Evolutionary conservation across 2,797 vertebrate genomes (phyloP).

Genomic region (Phoeniculus purpureus): DNA sequence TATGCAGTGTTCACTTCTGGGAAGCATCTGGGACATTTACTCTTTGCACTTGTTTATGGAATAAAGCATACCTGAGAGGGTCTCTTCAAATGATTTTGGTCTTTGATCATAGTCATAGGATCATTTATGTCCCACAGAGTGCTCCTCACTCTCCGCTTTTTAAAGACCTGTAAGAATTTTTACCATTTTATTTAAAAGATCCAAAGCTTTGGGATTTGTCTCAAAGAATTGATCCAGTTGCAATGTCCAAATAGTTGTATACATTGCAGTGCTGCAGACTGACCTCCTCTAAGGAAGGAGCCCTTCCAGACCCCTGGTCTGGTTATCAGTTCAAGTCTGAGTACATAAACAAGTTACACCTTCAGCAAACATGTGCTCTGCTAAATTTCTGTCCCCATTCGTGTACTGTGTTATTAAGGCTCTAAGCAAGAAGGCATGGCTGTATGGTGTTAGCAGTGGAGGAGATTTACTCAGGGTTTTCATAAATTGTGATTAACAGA

Average conservation of each 20-base stretch:
- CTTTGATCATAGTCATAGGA: neutral
- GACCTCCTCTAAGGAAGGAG: neutral
- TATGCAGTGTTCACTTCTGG: neutral
- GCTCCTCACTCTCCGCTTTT: neutral
- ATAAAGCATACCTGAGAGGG: neutral
- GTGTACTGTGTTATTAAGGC: neutral
- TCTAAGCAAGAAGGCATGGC: neutral
- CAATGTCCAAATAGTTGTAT: neutral
- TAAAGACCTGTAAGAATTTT: neutral
- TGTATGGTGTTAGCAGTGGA: neutral
- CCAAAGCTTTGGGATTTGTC: neutral
- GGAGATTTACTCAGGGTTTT: neutral
- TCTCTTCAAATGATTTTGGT: rapidly evolving
- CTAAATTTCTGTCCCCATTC: neutral
- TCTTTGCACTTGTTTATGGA: neutral
- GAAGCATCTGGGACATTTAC: neutral
- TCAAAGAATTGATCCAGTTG: neutral
- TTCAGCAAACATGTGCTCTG: neutral
- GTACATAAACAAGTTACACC: rapidly evolving
- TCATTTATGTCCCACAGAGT: neutral
- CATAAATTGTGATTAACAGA: neutral
- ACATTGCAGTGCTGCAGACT: neutral
- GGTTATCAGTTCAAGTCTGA: neutral
- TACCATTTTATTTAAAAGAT: neutral
- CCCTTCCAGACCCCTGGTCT: neutral